Evolutionary conservation across 2,113 vertebrate species (phyloP).

Genomic region (Salvator merianae): DNA sequence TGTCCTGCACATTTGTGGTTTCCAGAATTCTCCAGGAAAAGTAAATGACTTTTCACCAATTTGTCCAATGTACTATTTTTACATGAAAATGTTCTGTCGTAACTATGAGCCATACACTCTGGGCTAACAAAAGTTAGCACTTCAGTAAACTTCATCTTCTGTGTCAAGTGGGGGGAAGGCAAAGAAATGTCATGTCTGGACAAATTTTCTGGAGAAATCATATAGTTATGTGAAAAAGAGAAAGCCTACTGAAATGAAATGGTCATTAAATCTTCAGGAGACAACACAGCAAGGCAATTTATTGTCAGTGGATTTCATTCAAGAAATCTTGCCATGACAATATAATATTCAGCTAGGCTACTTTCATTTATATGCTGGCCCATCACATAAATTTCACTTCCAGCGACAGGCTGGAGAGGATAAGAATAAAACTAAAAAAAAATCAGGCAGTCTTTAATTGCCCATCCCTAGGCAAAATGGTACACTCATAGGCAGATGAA

Average conservation of each 20-base stretch:
- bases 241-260: conserved; percentile 59
- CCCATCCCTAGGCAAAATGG: conserved; percentile 44
- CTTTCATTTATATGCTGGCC: conserved; percentile 59
- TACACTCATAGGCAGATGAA: conserved; percentile 42
- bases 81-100: not conserved
- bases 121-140: conserved; percentile 6
- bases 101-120: not conserved
- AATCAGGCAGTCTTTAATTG: conserved; percentile 67
- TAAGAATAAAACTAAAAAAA: not conserved
- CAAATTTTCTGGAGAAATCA: conserved; percentile 46
- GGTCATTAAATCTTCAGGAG: conserved; percentile 61
- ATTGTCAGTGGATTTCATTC: conserved; percentile 54
- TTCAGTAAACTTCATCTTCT: conserved; percentile 3
- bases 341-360: conserved; percentile 55
- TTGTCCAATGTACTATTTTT: not conserved
- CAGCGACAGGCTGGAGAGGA: conserved; percentile 42
- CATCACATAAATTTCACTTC: conserved; percentile 65
- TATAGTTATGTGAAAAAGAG: conserved; percentile 45
- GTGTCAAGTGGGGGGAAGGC: conserved; percentile 20
- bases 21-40: not conserved
- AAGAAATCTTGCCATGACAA: conserved; percentile 50
- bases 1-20: not conserved
- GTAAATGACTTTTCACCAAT: not conserved
- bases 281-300: conserved; percentile 41
- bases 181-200: conserved; percentile 45